phyloP scores from a whole-genome alignment of 2,113 vertebrate species.

The Shinisaurus crocodilurus region DNA sequence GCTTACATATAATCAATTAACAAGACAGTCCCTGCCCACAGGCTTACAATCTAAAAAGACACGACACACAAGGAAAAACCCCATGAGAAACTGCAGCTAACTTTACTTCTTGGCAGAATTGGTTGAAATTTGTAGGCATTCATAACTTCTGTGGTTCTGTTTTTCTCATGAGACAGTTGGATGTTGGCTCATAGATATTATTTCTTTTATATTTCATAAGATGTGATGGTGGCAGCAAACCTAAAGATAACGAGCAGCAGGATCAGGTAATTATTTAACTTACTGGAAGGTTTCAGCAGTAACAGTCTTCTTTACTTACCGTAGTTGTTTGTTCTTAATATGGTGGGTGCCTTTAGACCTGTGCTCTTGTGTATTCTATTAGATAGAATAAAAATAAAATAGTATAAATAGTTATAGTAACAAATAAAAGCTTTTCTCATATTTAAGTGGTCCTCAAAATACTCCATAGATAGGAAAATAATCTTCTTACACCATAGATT shows the following conservation, averaged over 20 bases:
- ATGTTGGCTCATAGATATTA: not conserved
- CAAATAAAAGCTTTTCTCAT: not conserved
- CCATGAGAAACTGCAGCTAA: too few relatives aligned
- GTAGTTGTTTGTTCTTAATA: not conserved
- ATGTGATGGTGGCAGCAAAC: not conserved
- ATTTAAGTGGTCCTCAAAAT: not conserved
- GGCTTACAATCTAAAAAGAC: too few relatives aligned
- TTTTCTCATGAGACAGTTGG: not conserved
- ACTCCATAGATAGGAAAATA: not conserved
- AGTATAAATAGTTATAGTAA: not conserved
- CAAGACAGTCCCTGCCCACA: too few relatives aligned
- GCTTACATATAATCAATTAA: too few relatives aligned
- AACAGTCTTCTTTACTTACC: not conserved
- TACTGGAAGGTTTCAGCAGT: not conserved
- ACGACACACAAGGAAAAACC: too few relatives aligned
- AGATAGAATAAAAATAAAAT: not conserved
- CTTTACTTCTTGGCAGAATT: too few relatives aligned
- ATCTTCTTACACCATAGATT: not conserved
- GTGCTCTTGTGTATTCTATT: not conserved
- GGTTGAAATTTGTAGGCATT: too few relatives aligned
- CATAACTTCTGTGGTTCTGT: not conserved
- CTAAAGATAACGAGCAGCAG: not conserved
- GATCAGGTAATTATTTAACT: slow-evolving; percentile 1
- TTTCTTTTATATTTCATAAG: not conserved
- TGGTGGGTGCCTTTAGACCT: not conserved